A percentile compares a stretch with the other conserved stretches of the same genome.
phyloP scores from a whole-genome alignment of 1,140 invertebrate species.

The Tachypleus tridentatus region DNA sequence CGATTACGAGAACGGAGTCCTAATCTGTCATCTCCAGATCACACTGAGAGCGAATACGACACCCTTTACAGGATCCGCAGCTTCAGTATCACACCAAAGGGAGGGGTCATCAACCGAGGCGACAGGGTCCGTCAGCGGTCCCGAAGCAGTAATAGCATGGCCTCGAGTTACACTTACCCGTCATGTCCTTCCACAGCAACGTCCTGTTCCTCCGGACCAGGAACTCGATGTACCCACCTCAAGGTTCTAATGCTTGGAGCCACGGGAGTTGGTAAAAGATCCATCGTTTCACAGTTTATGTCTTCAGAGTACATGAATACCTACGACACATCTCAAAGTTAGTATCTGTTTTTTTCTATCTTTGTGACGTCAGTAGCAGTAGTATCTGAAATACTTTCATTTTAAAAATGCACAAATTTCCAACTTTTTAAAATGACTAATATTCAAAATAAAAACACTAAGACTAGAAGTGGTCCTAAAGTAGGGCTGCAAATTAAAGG shows the following conservation, averaged over 20 bases:
- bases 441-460: too few relatives aligned
- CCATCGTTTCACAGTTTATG: constrained; percentile 29
- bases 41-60: constrained; percentile 21
- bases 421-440: too few relatives aligned
- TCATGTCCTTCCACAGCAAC: constrained; percentile 8
- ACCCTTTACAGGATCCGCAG: constrained; percentile 54
- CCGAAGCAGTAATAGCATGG: constrained; percentile 32
- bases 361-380: too few relatives aligned
- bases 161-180: constrained; percentile 35
- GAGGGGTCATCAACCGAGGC: constrained; percentile 53
- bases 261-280: constrained; percentile 29
- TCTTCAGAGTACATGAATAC: constrained; percentile 58
- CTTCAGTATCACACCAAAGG: constrained; percentile 79
- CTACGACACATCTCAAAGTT: constrained; percentile 54
- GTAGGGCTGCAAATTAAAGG: too few relatives aligned
- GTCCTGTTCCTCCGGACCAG: constrained; percentile 8
- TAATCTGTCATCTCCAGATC: too few relatives aligned
- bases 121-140: constrained; percentile 47
- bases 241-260: constrained; percentile 29
- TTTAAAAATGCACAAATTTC: too few relatives aligned
- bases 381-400: too few relatives aligned
- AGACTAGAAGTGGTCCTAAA: too few relatives aligned
- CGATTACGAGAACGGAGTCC: too few relatives aligned
- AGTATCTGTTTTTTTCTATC: constrained; percentile 15
- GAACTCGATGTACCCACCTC: constrained; percentile 7